phyloP scores from a whole-genome alignment of 2,113 vertebrate genomes.

The Irena cyanogastra region DNA sequence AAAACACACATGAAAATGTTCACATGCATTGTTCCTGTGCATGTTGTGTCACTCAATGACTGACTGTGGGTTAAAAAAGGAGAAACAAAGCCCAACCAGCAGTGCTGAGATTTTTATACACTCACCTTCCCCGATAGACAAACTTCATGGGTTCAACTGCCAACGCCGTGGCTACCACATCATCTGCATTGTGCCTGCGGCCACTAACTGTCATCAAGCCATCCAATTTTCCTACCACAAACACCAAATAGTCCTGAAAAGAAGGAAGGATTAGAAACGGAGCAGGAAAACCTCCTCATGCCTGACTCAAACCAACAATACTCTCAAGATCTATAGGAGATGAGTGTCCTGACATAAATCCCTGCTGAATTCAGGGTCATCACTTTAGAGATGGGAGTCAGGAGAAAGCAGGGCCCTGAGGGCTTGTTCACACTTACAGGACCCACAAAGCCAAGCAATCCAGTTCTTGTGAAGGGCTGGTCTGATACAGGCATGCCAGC shows the following conservation, averaged over 20 bases:
- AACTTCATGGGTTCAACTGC: slow-evolving; percentile 97
- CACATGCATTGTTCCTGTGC: not conserved
- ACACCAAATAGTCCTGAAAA: slow-evolving; percentile 86
- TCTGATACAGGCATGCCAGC: slow-evolving; percentile 80
- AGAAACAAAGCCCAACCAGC: not conserved
- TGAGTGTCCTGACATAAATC: not conserved
- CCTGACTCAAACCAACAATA: not conserved
- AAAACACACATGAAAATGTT: not conserved
- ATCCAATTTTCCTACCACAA: slow-evolving; percentile 91
- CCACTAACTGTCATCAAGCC: slow-evolving; percentile 89
- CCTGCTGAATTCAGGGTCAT: not conserved
- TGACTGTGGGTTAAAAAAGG: not conserved
- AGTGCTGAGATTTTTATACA: not conserved
- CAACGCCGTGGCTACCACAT: slow-evolving; percentile 88
- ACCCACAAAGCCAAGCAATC: slow-evolving; percentile 90
- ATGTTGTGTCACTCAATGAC: not conserved
- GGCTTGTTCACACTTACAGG: slow-evolving; percentile 76
- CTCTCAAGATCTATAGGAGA: not conserved
- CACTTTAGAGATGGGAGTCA: not conserved
- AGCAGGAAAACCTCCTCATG: not conserved
- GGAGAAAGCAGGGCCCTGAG: not conserved
- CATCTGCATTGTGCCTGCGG: slow-evolving; percentile 89
- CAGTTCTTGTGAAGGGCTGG: slow-evolving; percentile 86
- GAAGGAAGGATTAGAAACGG: not conserved
- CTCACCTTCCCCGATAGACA: slow-evolving; percentile 94